These are phyloP conservation scores for Drosophila cracens DNA, from an alignment of 2,888 invertebrate species.

Conservation along the genomic window DNA sequence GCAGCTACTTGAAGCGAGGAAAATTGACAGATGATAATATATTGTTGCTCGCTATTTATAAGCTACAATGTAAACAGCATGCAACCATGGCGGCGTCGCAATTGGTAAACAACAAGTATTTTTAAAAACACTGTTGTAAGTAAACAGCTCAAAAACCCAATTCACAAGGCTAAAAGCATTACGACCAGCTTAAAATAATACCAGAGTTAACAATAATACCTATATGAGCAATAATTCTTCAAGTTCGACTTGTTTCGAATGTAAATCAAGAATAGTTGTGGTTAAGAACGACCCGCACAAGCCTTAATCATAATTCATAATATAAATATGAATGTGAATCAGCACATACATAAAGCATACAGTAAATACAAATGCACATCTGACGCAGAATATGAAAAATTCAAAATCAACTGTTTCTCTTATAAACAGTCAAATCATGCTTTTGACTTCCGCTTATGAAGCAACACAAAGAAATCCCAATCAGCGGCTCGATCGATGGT, in stretches of 20 bases:
- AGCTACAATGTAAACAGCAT: constrained; percentile 31
- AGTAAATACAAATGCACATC: neutral
- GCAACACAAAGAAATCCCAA: constrained; percentile 30
- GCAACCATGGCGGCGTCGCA: constrained; percentile 11
- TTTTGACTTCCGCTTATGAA: constrained; percentile 47
- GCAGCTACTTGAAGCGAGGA: constrained; percentile 30
- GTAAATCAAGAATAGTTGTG: constrained; percentile 23
- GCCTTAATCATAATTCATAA: constrained; percentile 27
- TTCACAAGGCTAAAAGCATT: constrained; percentile 53
- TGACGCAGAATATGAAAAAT: constrained; percentile 41
- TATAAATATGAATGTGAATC: constrained; percentile 26
- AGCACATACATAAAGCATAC: constrained; percentile 1
- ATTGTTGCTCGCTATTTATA: constrained; percentile 36
- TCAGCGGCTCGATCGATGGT: neutral
- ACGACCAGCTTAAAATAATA: constrained; percentile 28
- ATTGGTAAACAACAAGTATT: constrained; percentile 19
- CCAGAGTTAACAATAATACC: constrained; percentile 9
- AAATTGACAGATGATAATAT: constrained; percentile 25
- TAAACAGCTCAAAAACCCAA: constrained; percentile 60
- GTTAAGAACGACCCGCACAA: constrained; percentile 11
- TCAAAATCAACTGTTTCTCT: neutral
- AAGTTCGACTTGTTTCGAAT: constrained; percentile 23
- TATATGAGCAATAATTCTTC: constrained; percentile 21
- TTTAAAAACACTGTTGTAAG: constrained; percentile 38
- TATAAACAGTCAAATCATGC: constrained; percentile 33